These are phyloP conservation scores for Pogonophryne albipinna DNA, from an alignment of 2,797 vertebrate genomes.

Conservation along the genomic window DNA sequence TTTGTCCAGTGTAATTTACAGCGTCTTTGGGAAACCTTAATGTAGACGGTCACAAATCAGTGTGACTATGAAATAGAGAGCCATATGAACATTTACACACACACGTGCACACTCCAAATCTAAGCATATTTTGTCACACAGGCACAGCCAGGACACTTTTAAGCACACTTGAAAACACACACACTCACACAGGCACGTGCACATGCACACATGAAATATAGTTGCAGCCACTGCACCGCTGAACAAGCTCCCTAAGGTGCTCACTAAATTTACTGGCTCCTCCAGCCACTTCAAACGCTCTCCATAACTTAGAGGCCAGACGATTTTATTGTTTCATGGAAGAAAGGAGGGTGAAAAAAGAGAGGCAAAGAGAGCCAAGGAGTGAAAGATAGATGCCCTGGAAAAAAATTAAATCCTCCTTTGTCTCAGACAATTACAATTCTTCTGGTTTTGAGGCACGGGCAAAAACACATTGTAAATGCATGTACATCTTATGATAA, in stretches of 20 bases:
- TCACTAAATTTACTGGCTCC: constrained; percentile 95
- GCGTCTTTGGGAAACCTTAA: constrained; percentile 87
- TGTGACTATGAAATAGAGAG: constrained; percentile 88
- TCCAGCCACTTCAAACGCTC: constrained; percentile 93
- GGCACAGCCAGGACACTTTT: constrained; percentile 36
- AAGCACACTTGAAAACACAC: constrained; percentile 31
- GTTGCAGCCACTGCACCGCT: constrained; percentile 78
- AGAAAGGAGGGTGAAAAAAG: constrained; percentile 76
- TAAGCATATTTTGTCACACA: constrained; percentile 58
- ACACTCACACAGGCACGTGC: constrained; percentile 23
- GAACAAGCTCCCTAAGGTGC: constrained; percentile 90
- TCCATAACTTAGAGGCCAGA: constrained; percentile 93
- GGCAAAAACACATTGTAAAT: background rate
- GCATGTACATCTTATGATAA: background rate
- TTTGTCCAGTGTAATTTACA: constrained; percentile 89
- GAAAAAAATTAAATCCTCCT: constrained; percentile 77
- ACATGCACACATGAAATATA: constrained; percentile 75
- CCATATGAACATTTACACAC: constrained; percentile 44
- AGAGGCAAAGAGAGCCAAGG: constrained; percentile 50
- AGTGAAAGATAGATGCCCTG: constrained; percentile 84
- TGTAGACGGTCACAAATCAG: constrained; percentile 93
- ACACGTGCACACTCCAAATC: constrained; percentile 42
- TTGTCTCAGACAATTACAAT: constrained; percentile 86
- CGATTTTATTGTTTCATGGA: constrained; percentile 92
- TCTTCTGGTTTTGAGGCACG: constrained; percentile 60